phyloP scores from a whole-genome alignment of 2,888 invertebrate genomes.

The Polylopha cassiicola region DNA sequence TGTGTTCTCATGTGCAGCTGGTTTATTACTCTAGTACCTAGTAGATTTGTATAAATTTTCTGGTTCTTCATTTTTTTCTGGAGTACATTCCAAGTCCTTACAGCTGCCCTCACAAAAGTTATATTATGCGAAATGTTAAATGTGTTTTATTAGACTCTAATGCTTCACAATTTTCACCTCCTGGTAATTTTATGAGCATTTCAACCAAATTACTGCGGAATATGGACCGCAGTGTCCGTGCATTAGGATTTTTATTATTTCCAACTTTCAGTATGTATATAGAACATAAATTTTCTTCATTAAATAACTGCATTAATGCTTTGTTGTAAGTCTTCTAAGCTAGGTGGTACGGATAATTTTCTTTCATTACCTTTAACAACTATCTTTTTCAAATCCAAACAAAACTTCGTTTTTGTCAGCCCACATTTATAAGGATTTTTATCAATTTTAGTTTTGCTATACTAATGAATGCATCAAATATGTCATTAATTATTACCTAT shows the following conservation, averaged over 20 bases:
- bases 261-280: conserved; percentile 3
- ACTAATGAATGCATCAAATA: neutral
- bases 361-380: neutral
- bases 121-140: no score
- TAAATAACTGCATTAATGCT: neutral
- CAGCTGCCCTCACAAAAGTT: no score
- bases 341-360: neutral
- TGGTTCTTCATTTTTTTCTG: no score
- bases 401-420: neutral
- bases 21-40: no score
- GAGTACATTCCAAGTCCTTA: no score
- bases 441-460: neutral
- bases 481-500: neutral
- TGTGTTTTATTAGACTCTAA: no score
- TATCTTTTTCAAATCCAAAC: neutral
- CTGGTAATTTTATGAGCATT: conserved; percentile 6
- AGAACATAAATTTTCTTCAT: conserved; percentile 6
- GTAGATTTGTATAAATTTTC: no score
- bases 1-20: no score
- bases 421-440: conserved; percentile 7
- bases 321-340: conserved; percentile 2
- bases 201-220: conserved; percentile 1
- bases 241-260: conserved; percentile 7
- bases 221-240: neutral
- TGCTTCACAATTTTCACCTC: conserved; percentile 7